phyloP scores from a whole-genome alignment of 2,888 invertebrate species.

The Shargacucullia verbasci region DNA sequence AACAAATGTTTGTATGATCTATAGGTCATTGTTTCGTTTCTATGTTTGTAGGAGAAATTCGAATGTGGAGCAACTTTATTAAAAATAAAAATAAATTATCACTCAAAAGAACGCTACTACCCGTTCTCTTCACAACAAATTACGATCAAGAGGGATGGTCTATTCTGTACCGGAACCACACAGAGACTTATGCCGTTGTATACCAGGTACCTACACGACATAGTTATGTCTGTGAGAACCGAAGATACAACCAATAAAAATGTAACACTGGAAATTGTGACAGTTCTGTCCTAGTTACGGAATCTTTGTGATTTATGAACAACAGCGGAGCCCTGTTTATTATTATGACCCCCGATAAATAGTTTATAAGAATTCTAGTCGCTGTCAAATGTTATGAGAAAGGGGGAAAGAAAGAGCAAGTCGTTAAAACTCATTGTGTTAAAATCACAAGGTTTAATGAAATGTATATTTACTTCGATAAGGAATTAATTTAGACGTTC shows the following conservation, averaged over 20 bases:
- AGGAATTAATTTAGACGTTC: background rate
- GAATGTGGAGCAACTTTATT: no score
- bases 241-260: conserved; percentile 52
- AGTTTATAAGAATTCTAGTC: conserved; percentile 42
- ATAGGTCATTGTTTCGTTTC: no score
- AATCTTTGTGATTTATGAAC: conserved; percentile 66
- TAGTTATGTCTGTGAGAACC: conserved; percentile 15
- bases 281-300: conserved; percentile 53
- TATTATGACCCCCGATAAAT: conserved; percentile 57
- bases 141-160: no score
- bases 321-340: conserved; percentile 59
- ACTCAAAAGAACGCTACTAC: no score
- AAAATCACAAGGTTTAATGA: conserved; percentile 8
- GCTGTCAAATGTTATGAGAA: conserved; percentile 6
- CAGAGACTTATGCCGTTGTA: background rate
- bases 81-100: no score
- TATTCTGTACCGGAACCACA: conserved; percentile 1
- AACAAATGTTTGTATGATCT: no score
- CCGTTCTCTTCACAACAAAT: no score
- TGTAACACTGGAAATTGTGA: conserved; percentile 54
- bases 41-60: no score
- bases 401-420: background rate
- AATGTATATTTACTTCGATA: conserved; percentile 1
- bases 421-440: conserved; percentile 9
- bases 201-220: no score